Base-by-base conservation (phyloP, 2,888 invertebrate genomes). In the Oscheius onirici region DNA sequence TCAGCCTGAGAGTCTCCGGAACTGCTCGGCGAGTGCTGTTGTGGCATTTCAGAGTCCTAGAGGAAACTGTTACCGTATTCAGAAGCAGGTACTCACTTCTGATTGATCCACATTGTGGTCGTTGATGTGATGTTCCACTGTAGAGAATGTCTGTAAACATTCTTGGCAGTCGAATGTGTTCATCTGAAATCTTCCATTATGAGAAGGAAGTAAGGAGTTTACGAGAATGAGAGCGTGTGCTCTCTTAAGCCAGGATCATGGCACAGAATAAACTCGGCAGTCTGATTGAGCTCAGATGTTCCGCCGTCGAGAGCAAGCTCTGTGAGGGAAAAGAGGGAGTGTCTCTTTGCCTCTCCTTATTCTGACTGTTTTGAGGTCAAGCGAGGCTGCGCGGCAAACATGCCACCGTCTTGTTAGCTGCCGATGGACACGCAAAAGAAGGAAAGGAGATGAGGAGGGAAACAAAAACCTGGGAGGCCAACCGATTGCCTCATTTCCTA, bases 331-430 rank as follows among this genome's bases (percentile, higher is more conserved):
- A 34, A 34, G 8, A 49, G 54, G 63, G 49, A 49, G 58, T 58
- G 58, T 41, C 58, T 20, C 40, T 34, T 34, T 34, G 58, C 17
- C 41, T 41, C 34, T n/a, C n/a, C 52, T 52, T 52, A 52, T 52
- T 58, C 57, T 15, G 49, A 49, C 63, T 63, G 63, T 63, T 63
- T 58, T 63, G 63, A 34, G 63, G 63, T 63, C 63, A 63, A 63
- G 63, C 63, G 46, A 46, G 46, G 63, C 24, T 34, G 34, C 46
- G 63, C 41, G 22, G 40, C 63, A 63, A 63, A 63, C 63, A 63
- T 63, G 63, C 63, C 63, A 63, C 63, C 63, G 63, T n/a, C 63
- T 63, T 63, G 63, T 63, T 63, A 63, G 63, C 34, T 58, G 60
- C 41, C 60, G 60, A 43, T 60, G 43, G 22, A 60, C 44, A 60